These are phyloP conservation scores for Alosa alosa DNA, from an alignment of 2,113 vertebrate species.

Conservation along the genomic window DNA sequence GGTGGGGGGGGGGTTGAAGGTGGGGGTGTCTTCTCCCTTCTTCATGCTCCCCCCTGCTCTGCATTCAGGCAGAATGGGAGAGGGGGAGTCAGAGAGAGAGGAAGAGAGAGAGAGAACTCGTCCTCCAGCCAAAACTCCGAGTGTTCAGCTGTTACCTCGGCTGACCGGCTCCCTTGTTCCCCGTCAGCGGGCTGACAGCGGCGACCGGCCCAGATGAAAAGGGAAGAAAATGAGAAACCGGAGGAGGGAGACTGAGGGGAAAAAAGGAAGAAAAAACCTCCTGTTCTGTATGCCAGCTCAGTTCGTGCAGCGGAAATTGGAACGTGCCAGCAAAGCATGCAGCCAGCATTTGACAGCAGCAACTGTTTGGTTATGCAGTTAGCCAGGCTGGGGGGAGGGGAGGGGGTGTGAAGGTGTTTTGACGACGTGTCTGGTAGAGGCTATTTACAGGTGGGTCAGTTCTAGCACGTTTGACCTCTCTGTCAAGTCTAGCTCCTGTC, in stretches of 20 bases:
- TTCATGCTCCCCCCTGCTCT: neutral
- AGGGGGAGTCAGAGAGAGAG: neutral
- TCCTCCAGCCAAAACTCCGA: neutral
- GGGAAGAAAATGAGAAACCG: conserved; percentile 19
- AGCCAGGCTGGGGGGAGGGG: neutral
- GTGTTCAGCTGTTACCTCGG: neutral
- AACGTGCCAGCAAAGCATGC: neutral
- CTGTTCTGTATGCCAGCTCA: neutral
- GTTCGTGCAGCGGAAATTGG: conserved; percentile 1
- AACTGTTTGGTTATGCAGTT: neutral
- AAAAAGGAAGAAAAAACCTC: neutral
- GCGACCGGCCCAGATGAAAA: neutral
- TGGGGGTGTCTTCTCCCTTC: neutral
- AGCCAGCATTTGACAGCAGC: neutral
- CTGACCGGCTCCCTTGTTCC: conserved; percentile 11
- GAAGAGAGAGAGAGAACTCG: conserved; percentile 20
- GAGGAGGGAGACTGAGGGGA: neutral
- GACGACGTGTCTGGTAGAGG: neutral
- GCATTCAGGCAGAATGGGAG: neutral
- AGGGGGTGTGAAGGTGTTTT: neutral
- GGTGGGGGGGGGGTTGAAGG: neutral
- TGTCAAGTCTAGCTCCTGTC: neutral
- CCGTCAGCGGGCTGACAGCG: neutral
- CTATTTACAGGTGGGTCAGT: neutral
- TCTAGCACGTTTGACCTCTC: neutral